Conservation (phyloP, 2,113 vertebrate species). For the Cygnus atratus region DNA sequence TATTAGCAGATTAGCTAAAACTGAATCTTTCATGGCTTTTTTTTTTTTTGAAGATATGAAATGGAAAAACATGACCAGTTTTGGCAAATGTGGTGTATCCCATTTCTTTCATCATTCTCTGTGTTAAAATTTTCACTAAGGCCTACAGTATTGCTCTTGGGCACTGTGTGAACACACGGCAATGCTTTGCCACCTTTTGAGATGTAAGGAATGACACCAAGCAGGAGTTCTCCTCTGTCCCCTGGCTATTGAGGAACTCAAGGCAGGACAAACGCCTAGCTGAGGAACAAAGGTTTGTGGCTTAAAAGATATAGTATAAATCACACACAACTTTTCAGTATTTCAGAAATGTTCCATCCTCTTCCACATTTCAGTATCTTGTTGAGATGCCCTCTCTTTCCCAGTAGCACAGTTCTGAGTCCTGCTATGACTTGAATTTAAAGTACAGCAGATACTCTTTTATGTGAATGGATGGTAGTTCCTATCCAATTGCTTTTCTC, state of each 20-base stretch:
- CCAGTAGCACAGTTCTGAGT: neutral
- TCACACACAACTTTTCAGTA: neutral
- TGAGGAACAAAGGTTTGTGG: neutral
- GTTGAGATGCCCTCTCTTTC: neutral
- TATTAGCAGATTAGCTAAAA: neutral
- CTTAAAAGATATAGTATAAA: neutral
- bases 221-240: neutral
- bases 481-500: neutral
- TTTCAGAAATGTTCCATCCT: neutral
- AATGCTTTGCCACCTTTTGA: neutral
- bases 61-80: neutral
- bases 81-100: neutral
- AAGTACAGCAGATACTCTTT: neutral
- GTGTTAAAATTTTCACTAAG: neutral
- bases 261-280: neutral
- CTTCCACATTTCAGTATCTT: neutral
- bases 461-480: neutral
- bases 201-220: neutral
- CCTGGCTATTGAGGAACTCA: neutral
- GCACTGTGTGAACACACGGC: neutral
- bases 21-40: rapidly evolving
- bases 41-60: neutral
- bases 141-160: neutral
- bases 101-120: neutral
- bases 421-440: neutral